Base-by-base conservation (phyloP, 2,113 vertebrate genomes). In the Pseudopipra pipra region DNA sequence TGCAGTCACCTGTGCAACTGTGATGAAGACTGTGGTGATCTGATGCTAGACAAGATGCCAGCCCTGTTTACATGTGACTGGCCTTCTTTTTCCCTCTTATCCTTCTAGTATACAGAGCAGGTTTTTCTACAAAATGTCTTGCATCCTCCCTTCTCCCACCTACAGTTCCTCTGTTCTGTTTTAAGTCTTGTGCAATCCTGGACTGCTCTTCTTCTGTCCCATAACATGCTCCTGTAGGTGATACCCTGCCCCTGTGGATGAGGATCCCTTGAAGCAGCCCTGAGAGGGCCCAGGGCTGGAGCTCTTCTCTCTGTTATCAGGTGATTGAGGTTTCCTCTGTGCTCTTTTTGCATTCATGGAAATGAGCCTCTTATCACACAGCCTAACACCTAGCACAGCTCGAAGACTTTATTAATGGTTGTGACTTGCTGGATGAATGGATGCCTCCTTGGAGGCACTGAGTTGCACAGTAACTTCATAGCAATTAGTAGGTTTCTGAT, bases 21-120 rank as follows among this genome's bases (percentile, higher is more conserved):
- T 17, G 47, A 23, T 49, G 68, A 70, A 73, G n/a, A 10, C 14
- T n/a, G 46, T n/a, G 52, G 52, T 31, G 17, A 25, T 25, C 14
- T 37, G 41, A 41, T 58, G 55, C 27, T 49, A 49, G 31, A 33
- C 18, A 75, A 86, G 12, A 1, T 2, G 8, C 22, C 59, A 75
- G 22, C 33, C 30, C 33, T 47, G 8, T 24, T 56, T n/a, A 35
- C 4, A 3, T 0, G 0, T 41, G 15, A 28, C 21, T 1, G 0
- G 13, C 3, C 12, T 4, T 11, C 8, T 19, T 67, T 62, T 6
- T 5, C 9, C 1, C 19, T 67, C 46, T 59, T 67, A 41, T 31
- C 12, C 14, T 3, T 14, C 9, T 78, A 2, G 68, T 79, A 15
- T 23, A 41, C 8, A 1, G 15, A 49, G 9, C 15, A 18, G 25